Percentiles rank a stretch among this genome's conserved stretches.
Conservation (phyloP, 2,113 vertebrate species). For the Macrotus californicus region DNA sequence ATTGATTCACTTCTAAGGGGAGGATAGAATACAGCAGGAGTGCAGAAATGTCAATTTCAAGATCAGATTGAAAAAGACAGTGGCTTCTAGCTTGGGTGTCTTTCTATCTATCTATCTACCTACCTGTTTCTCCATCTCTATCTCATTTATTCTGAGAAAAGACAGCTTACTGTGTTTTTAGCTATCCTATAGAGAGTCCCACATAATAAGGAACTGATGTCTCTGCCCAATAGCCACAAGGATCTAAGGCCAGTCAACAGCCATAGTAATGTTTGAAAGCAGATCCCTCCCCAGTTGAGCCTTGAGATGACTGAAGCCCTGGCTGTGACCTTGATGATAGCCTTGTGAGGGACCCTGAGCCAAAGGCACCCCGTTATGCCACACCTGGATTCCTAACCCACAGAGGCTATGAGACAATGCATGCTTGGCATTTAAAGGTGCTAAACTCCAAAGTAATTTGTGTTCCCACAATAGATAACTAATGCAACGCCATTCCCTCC, state of each 20-base stretch:
- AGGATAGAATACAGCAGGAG: background rate
- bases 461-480: background rate
- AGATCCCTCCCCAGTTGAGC: background rate
- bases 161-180: background rate
- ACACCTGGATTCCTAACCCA: background rate
- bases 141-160: background rate
- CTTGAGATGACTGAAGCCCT: background rate
- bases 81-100: background rate
- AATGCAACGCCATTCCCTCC: background rate
- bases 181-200: background rate
- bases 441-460: background rate
- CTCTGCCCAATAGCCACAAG: background rate
- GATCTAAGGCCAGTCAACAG: background rate
- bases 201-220: background rate
- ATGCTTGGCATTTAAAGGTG: background rate
- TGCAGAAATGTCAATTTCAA: background rate
- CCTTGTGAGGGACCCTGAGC: background rate
- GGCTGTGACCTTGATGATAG: background rate
- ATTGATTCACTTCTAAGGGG: background rate
- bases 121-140: background rate
- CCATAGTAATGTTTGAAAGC: background rate
- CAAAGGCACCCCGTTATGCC: background rate
- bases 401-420: background rate
- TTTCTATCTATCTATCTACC: background rate
- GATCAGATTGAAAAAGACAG: background rate